Percentiles rank a stretch among this genome's conserved stretches.
Evolutionary conservation across 2,888 invertebrate species (phyloP).

Genomic region (Dysmachus trigonus): DNA sequence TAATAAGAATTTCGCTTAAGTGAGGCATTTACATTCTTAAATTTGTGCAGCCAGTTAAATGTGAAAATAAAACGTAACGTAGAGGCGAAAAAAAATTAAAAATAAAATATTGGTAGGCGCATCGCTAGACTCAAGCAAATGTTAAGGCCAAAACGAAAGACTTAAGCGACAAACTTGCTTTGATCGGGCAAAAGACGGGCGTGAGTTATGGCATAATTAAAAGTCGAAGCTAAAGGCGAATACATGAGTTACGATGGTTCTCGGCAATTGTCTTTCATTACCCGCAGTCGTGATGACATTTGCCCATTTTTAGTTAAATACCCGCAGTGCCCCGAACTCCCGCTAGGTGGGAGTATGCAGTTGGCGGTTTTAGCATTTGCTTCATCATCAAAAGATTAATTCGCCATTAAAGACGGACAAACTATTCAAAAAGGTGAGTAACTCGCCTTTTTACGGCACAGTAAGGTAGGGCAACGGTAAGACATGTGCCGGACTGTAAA

Average conservation of each 20-base stretch:
- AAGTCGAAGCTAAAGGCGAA: background rate
- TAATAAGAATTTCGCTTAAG: slow-evolving; percentile 6
- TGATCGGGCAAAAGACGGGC: slow-evolving; percentile 9
- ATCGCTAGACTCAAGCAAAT: slow-evolving; percentile 8
- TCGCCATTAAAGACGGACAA: background rate
- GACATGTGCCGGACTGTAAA: background rate
- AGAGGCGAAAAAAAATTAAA: background rate
- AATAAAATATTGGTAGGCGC: background rate
- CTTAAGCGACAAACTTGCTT: slow-evolving; percentile 28
- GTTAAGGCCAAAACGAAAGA: slow-evolving; percentile 36
- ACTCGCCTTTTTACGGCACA: background rate
- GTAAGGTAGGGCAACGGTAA: too few species aligned
- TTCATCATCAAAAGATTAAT: background rate
- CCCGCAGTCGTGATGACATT: slow-evolving; percentile 13
- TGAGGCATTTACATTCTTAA: background rate
- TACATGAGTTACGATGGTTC: background rate
- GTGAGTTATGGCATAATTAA: slow-evolving; percentile 35
- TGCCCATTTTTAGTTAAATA: background rate
- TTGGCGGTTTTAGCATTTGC: background rate
- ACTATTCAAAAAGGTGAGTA: background rate
- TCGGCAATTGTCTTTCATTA: background rate
- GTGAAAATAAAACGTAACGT: background rate
- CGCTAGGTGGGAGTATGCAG: background rate
- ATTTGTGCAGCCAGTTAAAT: background rate
- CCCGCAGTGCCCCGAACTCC: background rate